phyloP scores from a whole-genome alignment of 1,140 invertebrate genomes.

The Diorhabda sublineata region DNA sequence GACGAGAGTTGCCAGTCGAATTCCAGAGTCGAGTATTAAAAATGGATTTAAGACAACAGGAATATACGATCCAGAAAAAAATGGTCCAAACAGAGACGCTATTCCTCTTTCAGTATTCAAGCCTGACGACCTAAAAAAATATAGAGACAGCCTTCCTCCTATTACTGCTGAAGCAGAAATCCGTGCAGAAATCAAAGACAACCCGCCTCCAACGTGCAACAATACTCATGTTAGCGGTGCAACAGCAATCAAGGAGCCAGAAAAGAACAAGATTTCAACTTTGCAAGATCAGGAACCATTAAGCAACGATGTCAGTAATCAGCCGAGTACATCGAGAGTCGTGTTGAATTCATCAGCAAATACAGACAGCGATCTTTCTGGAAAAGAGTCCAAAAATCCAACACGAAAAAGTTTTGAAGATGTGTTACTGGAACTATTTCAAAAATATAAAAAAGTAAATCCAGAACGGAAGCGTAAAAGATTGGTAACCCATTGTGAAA shows the following conservation, averaged over 20 bases:
- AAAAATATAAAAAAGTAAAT: too few relatives aligned
- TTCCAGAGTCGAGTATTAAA: not conserved
- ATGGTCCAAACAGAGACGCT: not conserved
- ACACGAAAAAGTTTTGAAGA: conserved; percentile 5
- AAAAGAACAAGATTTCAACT: not conserved
- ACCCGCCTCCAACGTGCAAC: not conserved
- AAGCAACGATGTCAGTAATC: not conserved
- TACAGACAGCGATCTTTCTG: not conserved
- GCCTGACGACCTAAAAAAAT: conserved; percentile 1
- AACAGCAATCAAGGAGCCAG: not conserved
- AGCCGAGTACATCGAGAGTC: not conserved
- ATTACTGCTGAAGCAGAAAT: not conserved
- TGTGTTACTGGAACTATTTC: not conserved
- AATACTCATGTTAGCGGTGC: not conserved
- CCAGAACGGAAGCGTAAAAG: too few relatives aligned
- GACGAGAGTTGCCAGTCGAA: not conserved
- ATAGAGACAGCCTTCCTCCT: not conserved
- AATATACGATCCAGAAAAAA: not conserved
- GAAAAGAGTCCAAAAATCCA: not conserved
- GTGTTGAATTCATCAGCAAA: not conserved
- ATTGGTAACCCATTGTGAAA: too few relatives aligned
- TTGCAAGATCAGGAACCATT: not conserved
- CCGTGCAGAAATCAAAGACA: not conserved
- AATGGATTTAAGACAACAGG: not conserved
- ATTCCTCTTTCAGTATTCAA: conserved; percentile 1